Conservation (phyloP, 2,113 vertebrate genomes). For the Argyrosomus japonicus region DNA sequence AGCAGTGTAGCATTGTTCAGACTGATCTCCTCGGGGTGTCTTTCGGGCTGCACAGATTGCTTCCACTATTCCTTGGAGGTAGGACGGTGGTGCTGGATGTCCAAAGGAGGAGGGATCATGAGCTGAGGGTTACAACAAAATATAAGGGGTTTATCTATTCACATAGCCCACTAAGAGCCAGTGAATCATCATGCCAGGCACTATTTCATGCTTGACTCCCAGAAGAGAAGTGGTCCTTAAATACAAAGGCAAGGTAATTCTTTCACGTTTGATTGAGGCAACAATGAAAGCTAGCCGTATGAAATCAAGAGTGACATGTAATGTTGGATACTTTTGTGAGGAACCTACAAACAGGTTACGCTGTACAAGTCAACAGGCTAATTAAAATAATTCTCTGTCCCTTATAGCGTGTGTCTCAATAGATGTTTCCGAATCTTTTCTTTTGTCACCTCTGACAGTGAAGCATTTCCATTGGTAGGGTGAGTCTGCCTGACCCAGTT, state of each 20-base stretch:
- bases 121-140: conserved; percentile 26
- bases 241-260: conserved; percentile 1
- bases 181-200: background rate
- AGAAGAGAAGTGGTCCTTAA: background rate
- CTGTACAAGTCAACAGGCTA: conserved; percentile 5
- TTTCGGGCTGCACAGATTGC: conserved; percentile 48
- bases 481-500: conserved; percentile 65
- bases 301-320: conserved; percentile 5
- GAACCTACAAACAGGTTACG: conserved; percentile 8
- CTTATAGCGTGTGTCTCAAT: conserved; percentile 17
- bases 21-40: conserved; percentile 41
- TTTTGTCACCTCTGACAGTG: conserved; percentile 58
- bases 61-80: conserved; percentile 39
- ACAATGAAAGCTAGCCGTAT: conserved; percentile 11
- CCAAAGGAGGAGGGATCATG: conserved; percentile 44
- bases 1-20: conserved; percentile 57
- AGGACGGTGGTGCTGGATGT: conserved; percentile 40
- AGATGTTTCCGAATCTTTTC: conserved; percentile 42
- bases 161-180: conserved; percentile 14
- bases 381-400: conserved; percentile 39
- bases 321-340: conserved; percentile 6
- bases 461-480: conserved; percentile 54
- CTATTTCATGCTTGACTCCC: background rate
- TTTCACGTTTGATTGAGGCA: conserved; percentile 34
- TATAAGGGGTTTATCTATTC: conserved; percentile 42